Evolutionary conservation across 1,140 invertebrate genomes (phyloP).

Genomic region (Augochlora pura): DNA sequence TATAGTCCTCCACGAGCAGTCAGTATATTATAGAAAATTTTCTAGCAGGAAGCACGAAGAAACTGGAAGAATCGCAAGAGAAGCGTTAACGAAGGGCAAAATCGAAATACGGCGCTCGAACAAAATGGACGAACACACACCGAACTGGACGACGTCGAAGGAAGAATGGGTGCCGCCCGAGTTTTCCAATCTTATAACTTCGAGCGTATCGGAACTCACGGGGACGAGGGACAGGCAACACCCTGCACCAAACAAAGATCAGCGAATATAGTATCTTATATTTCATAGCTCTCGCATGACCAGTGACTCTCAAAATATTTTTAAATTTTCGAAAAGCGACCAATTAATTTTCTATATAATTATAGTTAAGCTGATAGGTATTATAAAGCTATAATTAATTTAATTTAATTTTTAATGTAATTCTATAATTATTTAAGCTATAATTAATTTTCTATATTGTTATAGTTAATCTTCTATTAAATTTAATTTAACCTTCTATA

Average conservation of each 20-base stretch:
- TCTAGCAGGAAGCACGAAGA: neutral
- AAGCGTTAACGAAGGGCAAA: slow-evolving; percentile 33
- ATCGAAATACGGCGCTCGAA: slow-evolving; percentile 14
- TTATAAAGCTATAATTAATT: too few species aligned
- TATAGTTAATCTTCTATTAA: too few species aligned
- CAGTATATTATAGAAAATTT: too few species aligned
- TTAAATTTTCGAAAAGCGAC: too few species aligned
- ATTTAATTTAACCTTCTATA: too few species aligned
- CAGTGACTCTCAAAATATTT: too few species aligned
- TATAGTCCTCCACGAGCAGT: too few species aligned
- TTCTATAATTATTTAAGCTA: too few species aligned
- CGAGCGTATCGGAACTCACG: slow-evolving; percentile 59
- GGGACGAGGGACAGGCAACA: slow-evolving; percentile 58
- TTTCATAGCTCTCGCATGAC: slow-evolving; percentile 29
- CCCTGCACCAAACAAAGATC: slow-evolving; percentile 45
- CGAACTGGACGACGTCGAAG: neutral
- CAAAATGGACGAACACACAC: neutral
- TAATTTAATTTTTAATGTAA: too few species aligned
- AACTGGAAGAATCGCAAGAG: neutral
- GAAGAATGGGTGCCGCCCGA: slow-evolving; percentile 45
- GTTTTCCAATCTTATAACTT: slow-evolving; percentile 71
- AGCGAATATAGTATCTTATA: slow-evolving; percentile 60
- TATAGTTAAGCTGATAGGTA: too few species aligned
- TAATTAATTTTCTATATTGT: too few species aligned
- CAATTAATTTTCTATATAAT: too few species aligned